Evolutionary conservation across 2,797 vertebrate genomes (phyloP).

Genomic region (Dryobates pubescens): DNA sequence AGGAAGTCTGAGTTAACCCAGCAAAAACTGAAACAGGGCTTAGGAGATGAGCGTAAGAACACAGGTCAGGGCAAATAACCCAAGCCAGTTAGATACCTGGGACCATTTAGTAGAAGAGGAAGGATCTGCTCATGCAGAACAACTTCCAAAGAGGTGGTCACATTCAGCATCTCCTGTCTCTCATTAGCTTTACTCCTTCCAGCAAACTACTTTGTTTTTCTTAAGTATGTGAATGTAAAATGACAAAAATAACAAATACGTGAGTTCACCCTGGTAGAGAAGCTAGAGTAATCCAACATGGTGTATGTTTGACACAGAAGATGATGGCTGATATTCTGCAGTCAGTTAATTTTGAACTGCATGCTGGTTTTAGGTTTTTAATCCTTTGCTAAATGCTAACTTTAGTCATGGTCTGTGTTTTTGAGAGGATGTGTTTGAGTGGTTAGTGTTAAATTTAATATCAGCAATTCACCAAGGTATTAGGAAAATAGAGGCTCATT

Average conservation of each 20-base stretch:
- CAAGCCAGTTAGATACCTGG: background rate
- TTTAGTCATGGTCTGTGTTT: background rate
- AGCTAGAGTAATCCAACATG: background rate
- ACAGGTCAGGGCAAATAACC: background rate
- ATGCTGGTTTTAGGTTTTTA: background rate
- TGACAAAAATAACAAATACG: background rate
- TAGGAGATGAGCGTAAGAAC: background rate
- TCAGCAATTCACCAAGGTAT: background rate
- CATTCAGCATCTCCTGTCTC: background rate
- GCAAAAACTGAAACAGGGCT: background rate
- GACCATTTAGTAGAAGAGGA: background rate
- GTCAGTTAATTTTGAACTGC: background rate
- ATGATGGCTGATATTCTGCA: background rate
- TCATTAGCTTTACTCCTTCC: background rate
- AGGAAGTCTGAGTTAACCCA: background rate
- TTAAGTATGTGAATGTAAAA: background rate
- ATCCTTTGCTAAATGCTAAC: background rate
- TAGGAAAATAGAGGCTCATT: slow-evolving; percentile 1
- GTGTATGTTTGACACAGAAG: background rate
- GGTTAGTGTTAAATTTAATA: background rate
- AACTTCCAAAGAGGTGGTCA: background rate
- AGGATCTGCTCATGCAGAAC: background rate
- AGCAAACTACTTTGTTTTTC: background rate
- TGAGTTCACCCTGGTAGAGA: background rate
- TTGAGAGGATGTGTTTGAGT: fast-evolving